Evolutionary conservation across 2,797 vertebrate species (phyloP), one percentile per base, ranked within the genome.

Genomic region (Poeciliopsis presidionis): DNA sequence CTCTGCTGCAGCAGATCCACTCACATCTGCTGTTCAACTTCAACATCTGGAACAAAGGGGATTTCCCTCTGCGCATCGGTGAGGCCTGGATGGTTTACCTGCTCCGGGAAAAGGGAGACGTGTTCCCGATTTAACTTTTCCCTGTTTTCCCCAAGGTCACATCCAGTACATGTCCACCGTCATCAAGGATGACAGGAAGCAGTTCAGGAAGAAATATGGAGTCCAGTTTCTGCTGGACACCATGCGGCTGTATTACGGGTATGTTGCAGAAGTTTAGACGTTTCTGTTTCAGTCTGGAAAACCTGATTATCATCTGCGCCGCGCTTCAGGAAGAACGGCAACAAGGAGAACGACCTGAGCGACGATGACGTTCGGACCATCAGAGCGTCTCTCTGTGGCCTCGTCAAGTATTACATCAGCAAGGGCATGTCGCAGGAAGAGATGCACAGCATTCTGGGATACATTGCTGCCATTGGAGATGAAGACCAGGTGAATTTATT

Each of bases 141-240:
- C 55, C 18, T 1, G n/a, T 7, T 61, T 46, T 14, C 13, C 28
- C 7, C 63, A 90, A 99, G 98, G 98, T 87, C 98, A 99, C 72
- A 98, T 99, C 95, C 98, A 99, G 61, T 99, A 99, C 93, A 96
- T 98, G 95, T 98, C 97, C 74, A 99, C 98, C 1, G 95, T 99
- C 90, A 96, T 99, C 91, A 99, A 98, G 94, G 98, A 99, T 84
- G 98, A 96, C 94, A 96, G 97, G 91, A 99, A 98, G 91, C 96
- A 97, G 87, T 99, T 99, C 92, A 94, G 97, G 86, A 99, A 97
- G 90, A 98, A 97, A 89, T 98, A 97, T 0, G 98, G 98, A 18
- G 97, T 99, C 22, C 98, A 99, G 84, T 99, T 99, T 93, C 96
- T 99, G 79, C 89, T 99, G 73, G 98, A 99, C 93, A 97, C 96